phyloP scores from a whole-genome alignment of 2,888 invertebrate species.

The Metalampra italica region DNA sequence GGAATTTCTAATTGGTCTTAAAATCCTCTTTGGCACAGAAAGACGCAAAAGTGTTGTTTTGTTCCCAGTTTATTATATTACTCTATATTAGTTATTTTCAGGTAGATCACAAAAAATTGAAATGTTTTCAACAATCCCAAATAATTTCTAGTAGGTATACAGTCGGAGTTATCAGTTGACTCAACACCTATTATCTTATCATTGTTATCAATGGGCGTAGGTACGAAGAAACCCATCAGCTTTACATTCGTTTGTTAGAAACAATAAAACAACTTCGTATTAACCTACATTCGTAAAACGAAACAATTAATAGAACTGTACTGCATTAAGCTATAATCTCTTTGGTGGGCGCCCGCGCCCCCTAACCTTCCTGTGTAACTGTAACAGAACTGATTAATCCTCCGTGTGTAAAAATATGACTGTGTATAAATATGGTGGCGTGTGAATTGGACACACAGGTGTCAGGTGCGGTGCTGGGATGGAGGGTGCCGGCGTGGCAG shows the following conservation, averaged over 20 bases:
- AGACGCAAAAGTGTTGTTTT: no score
- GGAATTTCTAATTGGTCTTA: no score
- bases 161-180: conserved; percentile 40
- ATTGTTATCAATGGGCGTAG: conserved; percentile 57
- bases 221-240: conserved; percentile 10
- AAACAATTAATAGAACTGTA: no score
- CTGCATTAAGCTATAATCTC: no score
- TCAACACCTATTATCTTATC: conserved; percentile 62
- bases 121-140: no score
- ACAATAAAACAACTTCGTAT: conserved; percentile 19
- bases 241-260: conserved; percentile 34
- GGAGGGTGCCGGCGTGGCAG: conserved; percentile 64
- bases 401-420: not conserved
- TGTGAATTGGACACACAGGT: conserved; percentile 64
- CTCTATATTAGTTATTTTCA: no score
- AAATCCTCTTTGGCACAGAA: no score
- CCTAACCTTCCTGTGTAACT: not conserved
- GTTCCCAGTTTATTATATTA: no score
- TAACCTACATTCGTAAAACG: not conserved
- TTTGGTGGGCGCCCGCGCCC: no score
- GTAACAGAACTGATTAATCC: not conserved
- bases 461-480: conserved; percentile 60
- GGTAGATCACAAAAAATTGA: no score
- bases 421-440: conserved; percentile 48
- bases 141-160: not conserved